These are phyloP conservation scores for Orthosia gracilis DNA, from an alignment of 2,888 invertebrate species.

Conservation along the genomic window DNA sequence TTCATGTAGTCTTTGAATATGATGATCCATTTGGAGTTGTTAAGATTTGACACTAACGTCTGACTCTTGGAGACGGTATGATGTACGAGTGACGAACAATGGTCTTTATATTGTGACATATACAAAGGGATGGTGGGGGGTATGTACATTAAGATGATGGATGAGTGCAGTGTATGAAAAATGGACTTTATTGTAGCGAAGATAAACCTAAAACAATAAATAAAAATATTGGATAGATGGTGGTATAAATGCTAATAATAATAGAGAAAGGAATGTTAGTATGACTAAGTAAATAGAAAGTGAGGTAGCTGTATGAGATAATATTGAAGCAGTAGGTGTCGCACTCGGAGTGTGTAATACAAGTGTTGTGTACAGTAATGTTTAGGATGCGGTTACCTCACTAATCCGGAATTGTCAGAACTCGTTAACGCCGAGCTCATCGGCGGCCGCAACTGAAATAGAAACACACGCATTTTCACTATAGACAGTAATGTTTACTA, in stretches of 20 bases:
- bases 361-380: conserved; percentile 49
- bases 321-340: conserved; percentile 61
- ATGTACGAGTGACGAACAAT: conserved; percentile 73
- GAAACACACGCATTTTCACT: conserved; percentile 42
- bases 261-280: conserved; percentile 53
- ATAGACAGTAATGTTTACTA: neutral
- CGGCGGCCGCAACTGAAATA: conserved; percentile 89
- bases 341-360: conserved; percentile 49
- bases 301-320: conserved; percentile 59
- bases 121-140: conserved; percentile 76
- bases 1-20: conserved; percentile 86
- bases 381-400: conserved; percentile 82
- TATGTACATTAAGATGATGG: conserved; percentile 79
- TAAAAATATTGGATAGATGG: conserved; percentile 66
- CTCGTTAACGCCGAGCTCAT: conserved; percentile 88
- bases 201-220: conserved; percentile 90
- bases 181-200: conserved; percentile 84
- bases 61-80: conserved; percentile 75
- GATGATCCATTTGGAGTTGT: conserved; percentile 81
- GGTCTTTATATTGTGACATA: conserved; percentile 78
- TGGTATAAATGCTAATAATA: conserved; percentile 59
- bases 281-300: conserved; percentile 56
- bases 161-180: conserved; percentile 79
- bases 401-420: conserved; percentile 91
- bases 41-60: conserved; percentile 72